phyloP scores from a whole-genome alignment of 2,113 vertebrate species.

The Willisornis vidua region DNA sequence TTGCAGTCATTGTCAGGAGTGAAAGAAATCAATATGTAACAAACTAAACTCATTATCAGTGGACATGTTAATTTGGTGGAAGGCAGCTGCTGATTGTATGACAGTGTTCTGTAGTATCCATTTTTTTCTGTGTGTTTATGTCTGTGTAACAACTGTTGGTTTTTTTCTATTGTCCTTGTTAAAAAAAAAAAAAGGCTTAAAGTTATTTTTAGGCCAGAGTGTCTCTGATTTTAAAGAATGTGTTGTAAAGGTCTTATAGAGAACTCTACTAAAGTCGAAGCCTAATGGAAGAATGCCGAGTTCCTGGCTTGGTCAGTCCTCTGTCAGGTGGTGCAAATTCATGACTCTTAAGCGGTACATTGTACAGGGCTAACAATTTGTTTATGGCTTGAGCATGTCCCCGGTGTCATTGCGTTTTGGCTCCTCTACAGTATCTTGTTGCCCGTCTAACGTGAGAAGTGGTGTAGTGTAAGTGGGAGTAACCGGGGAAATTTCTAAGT shows the following conservation, averaged over 20 bases:
- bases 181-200: not conserved
- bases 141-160: not conserved
- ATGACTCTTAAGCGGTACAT: not conserved
- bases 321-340: not conserved
- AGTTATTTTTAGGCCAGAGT: not conserved
- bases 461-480: not conserved
- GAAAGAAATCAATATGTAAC: not conserved
- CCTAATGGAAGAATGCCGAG: not conserved
- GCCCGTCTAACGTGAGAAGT: not conserved
- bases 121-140: not conserved
- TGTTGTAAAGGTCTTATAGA: not conserved
- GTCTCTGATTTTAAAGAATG: not conserved
- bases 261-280: not conserved
- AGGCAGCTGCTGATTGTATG: constrained; percentile 9
- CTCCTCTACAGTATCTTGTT: not conserved
- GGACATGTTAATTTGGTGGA: not conserved
- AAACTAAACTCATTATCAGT: not conserved
- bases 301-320: not conserved
- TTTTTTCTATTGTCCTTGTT: not conserved
- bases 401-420: rapidly evolving
- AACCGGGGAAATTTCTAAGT: not conserved
- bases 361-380: not conserved
- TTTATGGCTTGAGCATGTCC: not conserved
- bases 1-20: not conserved
- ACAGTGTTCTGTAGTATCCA: not conserved